Evolutionary conservation across 2,113 vertebrate species (phyloP).

Genomic region (Platycercus adscitus): DNA sequence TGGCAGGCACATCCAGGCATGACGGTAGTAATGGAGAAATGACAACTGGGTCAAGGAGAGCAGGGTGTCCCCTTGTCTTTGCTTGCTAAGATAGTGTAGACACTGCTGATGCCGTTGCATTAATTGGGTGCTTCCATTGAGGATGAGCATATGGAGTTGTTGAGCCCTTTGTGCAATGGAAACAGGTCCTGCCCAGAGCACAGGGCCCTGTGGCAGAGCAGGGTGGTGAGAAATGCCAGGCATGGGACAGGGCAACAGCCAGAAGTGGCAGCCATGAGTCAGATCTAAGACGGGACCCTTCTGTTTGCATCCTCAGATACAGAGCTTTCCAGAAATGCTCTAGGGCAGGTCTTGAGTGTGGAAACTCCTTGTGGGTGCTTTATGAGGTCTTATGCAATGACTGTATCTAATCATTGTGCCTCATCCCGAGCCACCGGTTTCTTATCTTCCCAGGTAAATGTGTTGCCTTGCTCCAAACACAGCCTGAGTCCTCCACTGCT

Average conservation of each 20-base stretch:
- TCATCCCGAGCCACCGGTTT: fast-evolving
- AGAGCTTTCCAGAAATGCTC: neutral
- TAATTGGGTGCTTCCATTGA: neutral
- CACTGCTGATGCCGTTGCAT: neutral
- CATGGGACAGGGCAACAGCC: neutral
- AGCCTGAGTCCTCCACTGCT: neutral
- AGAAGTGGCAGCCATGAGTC: neutral
- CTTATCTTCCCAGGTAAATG: neutral
- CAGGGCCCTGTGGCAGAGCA: neutral
- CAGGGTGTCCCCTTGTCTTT: fast-evolving
- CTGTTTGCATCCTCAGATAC: neutral
- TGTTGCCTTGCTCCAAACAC: neutral
- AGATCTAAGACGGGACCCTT: neutral
- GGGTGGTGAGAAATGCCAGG: neutral
- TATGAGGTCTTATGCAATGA: fast-evolving
- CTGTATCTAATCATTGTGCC: fast-evolving
- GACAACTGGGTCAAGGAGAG: neutral
- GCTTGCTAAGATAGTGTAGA: neutral
- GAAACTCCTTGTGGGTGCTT: fast-evolving
- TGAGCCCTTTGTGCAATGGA: fast-evolving
- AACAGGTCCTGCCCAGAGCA: neutral
- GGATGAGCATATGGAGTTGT: fast-evolving
- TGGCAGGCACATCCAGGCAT: neutral
- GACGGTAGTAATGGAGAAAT: neutral
- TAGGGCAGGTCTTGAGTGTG: neutral